Percentiles rank a stretch among this genome's conserved stretches.
Conservation (phyloP, 2,888 invertebrate species). For the Bursaphelenchus okinawaensis region DNA sequence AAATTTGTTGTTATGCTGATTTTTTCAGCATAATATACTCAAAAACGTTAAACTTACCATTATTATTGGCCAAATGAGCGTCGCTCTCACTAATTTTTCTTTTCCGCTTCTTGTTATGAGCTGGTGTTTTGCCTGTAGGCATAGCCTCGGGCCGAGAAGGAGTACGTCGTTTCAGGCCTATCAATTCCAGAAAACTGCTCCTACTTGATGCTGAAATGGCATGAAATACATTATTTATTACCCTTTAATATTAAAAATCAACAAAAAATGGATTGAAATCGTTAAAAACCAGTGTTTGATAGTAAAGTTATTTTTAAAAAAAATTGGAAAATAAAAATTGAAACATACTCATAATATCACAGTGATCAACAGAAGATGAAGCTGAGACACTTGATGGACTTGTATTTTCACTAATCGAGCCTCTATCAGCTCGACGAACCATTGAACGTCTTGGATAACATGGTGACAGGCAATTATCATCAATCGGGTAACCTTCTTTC, state of each 20-base stretch:
- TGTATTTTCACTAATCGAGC: conserved; percentile 41
- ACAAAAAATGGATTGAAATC: neutral
- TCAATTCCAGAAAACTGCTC: conserved; percentile 49
- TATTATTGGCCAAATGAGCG: neutral
- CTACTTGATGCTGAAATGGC: conserved; percentile 43
- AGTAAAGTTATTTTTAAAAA: neutral
- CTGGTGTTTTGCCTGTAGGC: neutral
- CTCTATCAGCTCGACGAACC: conserved; percentile 14
- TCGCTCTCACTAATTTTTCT: conserved; percentile 28
- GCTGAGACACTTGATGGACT: conserved; percentile 48
- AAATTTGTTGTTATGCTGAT: too few relatives aligned
- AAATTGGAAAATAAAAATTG: neutral
- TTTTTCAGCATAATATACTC: too few relatives aligned
- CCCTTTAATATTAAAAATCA: conserved; percentile 1
- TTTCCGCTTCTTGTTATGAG: conserved; percentile 23
- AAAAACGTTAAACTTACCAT: too few relatives aligned
- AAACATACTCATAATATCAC: conserved; percentile 46
- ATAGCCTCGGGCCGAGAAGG: conserved; percentile 6
- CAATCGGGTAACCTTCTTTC: conserved; percentile 10
- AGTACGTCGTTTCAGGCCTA: conserved; percentile 23
- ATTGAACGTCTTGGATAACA: conserved; percentile 18
- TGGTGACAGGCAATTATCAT: conserved; percentile 19
- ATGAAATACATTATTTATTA: neutral
- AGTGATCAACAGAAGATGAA: conserved; percentile 47
- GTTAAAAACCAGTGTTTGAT: neutral